These are phyloP conservation scores for Elaphurus davidianus DNA, from an alignment of 2,113 vertebrate species.

Conservation along the genomic window DNA sequence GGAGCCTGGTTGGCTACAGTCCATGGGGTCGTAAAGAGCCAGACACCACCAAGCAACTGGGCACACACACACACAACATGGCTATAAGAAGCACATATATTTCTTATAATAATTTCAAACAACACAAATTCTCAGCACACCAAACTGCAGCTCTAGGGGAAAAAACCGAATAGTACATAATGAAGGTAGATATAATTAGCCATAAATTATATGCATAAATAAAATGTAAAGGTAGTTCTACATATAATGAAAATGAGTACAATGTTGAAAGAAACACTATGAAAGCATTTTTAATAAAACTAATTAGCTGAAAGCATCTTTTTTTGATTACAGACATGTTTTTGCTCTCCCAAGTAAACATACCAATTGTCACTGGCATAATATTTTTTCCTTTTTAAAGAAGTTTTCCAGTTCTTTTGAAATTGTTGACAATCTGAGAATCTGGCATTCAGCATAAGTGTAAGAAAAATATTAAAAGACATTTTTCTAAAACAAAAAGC, in stretches of 20 bases:
- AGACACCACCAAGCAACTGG: background rate
- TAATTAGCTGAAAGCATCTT: background rate
- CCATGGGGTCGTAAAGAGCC: background rate
- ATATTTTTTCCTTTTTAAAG: background rate
- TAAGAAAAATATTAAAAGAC: background rate
- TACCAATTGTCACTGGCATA: background rate
- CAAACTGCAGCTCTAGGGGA: background rate
- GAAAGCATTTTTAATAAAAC: background rate
- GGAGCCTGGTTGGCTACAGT: background rate
- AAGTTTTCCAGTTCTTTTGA: background rate
- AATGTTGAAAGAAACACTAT: background rate
- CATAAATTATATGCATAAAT: background rate
- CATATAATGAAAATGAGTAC: background rate
- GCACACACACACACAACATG: background rate
- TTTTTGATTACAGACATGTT: background rate
- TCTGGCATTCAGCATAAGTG: background rate
- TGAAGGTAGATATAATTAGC: background rate
- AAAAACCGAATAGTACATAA: background rate
- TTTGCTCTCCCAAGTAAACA: background rate
- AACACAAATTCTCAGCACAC: background rate
- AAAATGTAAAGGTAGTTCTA: background rate
- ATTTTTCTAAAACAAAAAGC: background rate
- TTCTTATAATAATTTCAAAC: background rate
- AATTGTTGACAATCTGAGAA: background rate
- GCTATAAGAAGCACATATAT: background rate